Percentiles rank a stretch among this genome's conserved stretches.
Evolutionary conservation across 2,888 invertebrate genomes (phyloP).

Genomic region (Zaprionus lineosus): DNA sequence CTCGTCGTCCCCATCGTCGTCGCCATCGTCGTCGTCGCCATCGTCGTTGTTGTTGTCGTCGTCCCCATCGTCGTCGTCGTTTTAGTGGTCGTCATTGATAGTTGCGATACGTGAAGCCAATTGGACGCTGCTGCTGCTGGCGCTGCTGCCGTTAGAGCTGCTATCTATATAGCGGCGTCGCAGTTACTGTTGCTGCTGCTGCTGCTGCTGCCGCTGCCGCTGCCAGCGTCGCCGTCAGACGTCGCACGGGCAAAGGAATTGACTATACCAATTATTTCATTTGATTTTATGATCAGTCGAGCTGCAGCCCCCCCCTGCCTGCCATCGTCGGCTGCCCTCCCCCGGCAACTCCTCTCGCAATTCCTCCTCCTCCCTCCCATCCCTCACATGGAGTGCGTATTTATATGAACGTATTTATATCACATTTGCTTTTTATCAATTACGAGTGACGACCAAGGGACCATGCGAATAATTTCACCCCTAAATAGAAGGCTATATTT

Average conservation of each 20-base stretch:
- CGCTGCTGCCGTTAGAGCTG: conserved; percentile 2
- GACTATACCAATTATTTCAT: conserved; percentile 64
- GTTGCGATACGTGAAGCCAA: background rate
- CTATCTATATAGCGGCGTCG: too few relatives aligned
- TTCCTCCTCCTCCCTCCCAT: background rate
- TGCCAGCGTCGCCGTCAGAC: conserved; percentile 43
- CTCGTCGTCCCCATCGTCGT: background rate
- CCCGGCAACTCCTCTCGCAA: background rate
- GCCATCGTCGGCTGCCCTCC: background rate
- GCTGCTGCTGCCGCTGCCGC: background rate
- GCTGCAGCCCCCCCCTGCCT: background rate
- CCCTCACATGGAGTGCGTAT: background rate
- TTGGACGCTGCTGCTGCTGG: background rate
- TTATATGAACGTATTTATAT: conserved; percentile 10
- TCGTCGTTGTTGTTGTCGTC: background rate
- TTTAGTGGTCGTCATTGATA: conserved; percentile 13
- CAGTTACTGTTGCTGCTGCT: background rate
- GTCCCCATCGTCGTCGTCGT: conserved; percentile 18
- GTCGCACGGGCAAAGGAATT: conserved; percentile 36
- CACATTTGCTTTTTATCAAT: conserved; percentile 16
- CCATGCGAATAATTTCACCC: too few relatives aligned
- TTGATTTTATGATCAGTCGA: conserved; percentile 44
- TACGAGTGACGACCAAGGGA: too few relatives aligned
- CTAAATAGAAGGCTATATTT: too few relatives aligned
- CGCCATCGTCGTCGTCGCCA: background rate